Evolutionary conservation across 2,797 vertebrate species (phyloP).

Genomic region (Apodemus agrarius): DNA sequence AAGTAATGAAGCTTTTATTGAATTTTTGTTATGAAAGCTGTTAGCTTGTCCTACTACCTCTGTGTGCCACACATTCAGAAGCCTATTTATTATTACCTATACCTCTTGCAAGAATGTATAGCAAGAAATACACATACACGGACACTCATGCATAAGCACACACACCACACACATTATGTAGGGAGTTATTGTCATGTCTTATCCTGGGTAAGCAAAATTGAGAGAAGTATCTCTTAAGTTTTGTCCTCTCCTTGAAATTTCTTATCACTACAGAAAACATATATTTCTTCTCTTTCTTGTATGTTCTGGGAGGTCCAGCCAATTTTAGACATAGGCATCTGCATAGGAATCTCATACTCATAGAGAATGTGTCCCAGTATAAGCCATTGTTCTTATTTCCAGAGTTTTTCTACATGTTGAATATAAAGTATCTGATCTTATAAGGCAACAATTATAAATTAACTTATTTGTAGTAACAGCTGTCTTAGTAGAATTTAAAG

Average conservation of each 20-base stretch:
- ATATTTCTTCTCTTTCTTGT: neutral
- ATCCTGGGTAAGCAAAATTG: neutral
- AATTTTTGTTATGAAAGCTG: neutral
- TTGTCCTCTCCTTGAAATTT: neutral
- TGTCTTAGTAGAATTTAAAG: neutral
- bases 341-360: neutral
- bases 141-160: accelerated
- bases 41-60: neutral
- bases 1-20: neutral
- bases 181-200: neutral
- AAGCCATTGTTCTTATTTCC: neutral
- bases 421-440: neutral
- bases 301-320: neutral
- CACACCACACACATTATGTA: neutral
- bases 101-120: neutral
- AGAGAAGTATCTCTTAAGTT: neutral
- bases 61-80: neutral
- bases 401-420: neutral
- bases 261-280: neutral
- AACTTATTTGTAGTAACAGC: neutral
- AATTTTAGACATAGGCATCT: neutral
- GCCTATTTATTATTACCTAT: neutral
- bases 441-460: neutral
- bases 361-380: neutral
- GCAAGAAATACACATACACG: neutral